Conservation (phyloP, 1,140 invertebrate genomes). For the Caenorhabditis latens region DNA sequence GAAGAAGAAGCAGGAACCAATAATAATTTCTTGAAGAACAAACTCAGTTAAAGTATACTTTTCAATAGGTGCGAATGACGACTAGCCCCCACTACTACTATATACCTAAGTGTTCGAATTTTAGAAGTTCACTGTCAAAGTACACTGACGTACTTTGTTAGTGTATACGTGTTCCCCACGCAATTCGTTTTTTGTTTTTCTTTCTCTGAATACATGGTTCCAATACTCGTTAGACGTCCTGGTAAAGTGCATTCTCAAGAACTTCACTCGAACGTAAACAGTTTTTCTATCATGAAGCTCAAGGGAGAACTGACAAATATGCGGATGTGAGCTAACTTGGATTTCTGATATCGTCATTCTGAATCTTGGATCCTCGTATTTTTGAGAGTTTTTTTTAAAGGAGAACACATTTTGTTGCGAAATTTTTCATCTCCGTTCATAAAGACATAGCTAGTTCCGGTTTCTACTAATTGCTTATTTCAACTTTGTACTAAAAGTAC, state of each 20-base stretch:
- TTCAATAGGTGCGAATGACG: too few relatives aligned
- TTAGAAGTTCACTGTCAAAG: not conserved
- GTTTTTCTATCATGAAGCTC: not conserved
- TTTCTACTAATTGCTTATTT: too few relatives aligned
- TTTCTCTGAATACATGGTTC: not conserved
- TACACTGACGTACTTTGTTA: not conserved
- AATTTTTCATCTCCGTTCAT: not conserved
- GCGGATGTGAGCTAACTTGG: too few relatives aligned
- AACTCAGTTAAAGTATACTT: not conserved
- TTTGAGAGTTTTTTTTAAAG: too few relatives aligned
- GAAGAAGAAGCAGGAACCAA: not conserved
- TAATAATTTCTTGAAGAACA: not conserved
- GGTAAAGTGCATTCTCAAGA: constrained; percentile 24
- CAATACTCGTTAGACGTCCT: constrained; percentile 16
- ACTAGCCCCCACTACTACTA: too few relatives aligned
- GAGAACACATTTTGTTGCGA: not conserved
- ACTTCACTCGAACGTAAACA: not conserved
- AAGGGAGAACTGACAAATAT: too few relatives aligned
- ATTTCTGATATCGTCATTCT: too few relatives aligned
- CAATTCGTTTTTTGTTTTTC: not conserved
- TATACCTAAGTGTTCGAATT: too few relatives aligned
- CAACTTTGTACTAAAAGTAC: too few relatives aligned
- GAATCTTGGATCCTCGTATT: too few relatives aligned
- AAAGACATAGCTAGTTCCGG: too few relatives aligned
- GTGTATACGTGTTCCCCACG: not conserved